Conservation (phyloP, 37 sponge, comb jelly and placozoan genomes). For the Aplysina aerophoba region DNA sequence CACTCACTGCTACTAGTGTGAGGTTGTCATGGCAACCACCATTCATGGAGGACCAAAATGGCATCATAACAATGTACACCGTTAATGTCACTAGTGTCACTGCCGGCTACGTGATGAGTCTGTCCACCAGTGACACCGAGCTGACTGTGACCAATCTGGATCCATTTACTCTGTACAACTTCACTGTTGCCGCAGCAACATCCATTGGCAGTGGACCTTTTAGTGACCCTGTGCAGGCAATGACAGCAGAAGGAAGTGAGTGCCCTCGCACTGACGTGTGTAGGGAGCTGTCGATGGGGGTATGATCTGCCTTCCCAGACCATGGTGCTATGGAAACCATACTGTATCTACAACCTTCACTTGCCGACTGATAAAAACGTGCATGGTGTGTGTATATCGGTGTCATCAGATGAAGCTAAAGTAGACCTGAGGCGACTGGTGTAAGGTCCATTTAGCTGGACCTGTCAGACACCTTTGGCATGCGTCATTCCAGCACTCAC, state of each 20-base stretch:
- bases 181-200: not conserved
- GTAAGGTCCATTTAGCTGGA: no score
- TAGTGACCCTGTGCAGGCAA: not conserved
- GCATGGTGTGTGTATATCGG: no score
- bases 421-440: no score
- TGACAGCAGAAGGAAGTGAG: conserved; percentile 27
- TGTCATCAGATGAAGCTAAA: no score
- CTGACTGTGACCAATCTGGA: not conserved
- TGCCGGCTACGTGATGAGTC: not conserved
- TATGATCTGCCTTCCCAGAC: no score
- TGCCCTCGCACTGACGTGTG: not conserved
- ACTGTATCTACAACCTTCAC: no score
- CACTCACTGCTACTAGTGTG: no score
- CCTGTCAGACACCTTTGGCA: no score
- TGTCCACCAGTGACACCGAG: not conserved
- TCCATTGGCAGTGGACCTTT: conserved; percentile 23
- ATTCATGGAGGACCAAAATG: conserved; percentile 19
- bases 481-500: no score
- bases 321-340: no score
- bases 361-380: no score
- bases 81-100: conserved; percentile 14
- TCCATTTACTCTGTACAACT: conserved; percentile 9
- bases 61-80: conserved; percentile 39
- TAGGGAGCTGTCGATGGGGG: not conserved
- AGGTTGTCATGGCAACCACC: conserved; percentile 8